These are phyloP conservation scores for Acronicta alni DNA, from an alignment of 2,888 invertebrate species.

Conservation along the genomic window DNA sequence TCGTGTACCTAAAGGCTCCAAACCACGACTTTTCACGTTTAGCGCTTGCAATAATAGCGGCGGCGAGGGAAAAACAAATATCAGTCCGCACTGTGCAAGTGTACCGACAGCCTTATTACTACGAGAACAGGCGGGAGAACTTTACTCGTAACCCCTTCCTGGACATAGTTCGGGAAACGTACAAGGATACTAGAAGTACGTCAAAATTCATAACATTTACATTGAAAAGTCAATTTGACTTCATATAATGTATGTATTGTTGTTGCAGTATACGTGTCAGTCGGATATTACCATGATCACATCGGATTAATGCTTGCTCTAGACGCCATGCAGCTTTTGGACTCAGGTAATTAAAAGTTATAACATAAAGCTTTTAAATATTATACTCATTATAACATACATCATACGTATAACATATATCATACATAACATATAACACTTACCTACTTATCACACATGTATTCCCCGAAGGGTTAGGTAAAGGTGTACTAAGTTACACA, in stretches of 20 bases:
- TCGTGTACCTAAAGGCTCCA: conserved; percentile 94
- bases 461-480: no score
- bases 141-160: conserved; percentile 96
- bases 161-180: conserved; percentile 94
- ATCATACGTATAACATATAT: no score
- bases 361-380: neutral
- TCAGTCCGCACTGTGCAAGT: conserved; percentile 89
- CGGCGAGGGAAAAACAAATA: conserved; percentile 92
- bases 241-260: conserved; percentile 7
- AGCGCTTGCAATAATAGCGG: conserved; percentile 93
- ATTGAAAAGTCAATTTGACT: conserved; percentile 3
- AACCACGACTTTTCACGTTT: conserved; percentile 93
- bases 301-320: conserved; percentile 96
- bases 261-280: conserved; percentile 95
- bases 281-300: conserved; percentile 97
- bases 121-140: conserved; percentile 90
- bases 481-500: no score
- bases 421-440: no score
- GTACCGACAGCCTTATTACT: conserved; percentile 90
- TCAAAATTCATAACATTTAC: conserved; percentile 32
- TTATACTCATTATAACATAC: no score
- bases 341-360: conserved; percentile 90
- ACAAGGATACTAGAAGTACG: conserved; percentile 96
- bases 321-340: conserved; percentile 94
- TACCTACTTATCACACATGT: no score